phyloP scores from a whole-genome alignment of 2,888 invertebrate genomes.

The Sarcophaga caerulescens region DNA sequence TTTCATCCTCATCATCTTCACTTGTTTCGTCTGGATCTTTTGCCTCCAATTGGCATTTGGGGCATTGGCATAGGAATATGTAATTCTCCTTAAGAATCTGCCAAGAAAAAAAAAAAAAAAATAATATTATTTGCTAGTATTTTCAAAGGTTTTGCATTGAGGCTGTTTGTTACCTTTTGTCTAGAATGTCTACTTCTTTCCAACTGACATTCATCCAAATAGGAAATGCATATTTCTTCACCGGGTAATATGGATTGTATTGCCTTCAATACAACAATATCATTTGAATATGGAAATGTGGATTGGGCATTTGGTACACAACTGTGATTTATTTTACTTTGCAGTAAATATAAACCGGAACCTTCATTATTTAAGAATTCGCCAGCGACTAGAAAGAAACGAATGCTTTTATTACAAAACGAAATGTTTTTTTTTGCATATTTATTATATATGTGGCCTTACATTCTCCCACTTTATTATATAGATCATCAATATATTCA shows the following conservation, averaged over 20 bases:
- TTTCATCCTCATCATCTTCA: conserved; percentile 85
- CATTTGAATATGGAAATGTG: conserved; percentile 91
- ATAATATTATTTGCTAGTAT: background rate
- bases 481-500: conserved; percentile 90
- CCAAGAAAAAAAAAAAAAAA: conserved; percentile 40
- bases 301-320: conserved; percentile 94
- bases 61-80: conserved; percentile 90
- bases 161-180: conserved; percentile 85
- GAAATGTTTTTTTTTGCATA: background rate
- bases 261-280: conserved; percentile 88
- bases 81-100: conserved; percentile 88
- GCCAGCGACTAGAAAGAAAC: conserved; percentile 76
- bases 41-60: conserved; percentile 88
- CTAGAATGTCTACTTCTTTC: conserved; percentile 92
- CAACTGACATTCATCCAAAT: conserved; percentile 92
- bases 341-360: conserved; percentile 91
- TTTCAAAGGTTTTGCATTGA: background rate
- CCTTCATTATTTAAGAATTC: conserved; percentile 96
- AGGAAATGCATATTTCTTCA: conserved; percentile 95
- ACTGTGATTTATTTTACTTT: conserved; percentile 95
- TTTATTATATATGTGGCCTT: conserved; percentile 69
- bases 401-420: no score
- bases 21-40: conserved; percentile 91
- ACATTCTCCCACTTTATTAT: conserved; percentile 92
- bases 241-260: conserved; percentile 87